Conservation (phyloP, 2,888 invertebrate genomes). For the Calameuta filiformis region DNA sequence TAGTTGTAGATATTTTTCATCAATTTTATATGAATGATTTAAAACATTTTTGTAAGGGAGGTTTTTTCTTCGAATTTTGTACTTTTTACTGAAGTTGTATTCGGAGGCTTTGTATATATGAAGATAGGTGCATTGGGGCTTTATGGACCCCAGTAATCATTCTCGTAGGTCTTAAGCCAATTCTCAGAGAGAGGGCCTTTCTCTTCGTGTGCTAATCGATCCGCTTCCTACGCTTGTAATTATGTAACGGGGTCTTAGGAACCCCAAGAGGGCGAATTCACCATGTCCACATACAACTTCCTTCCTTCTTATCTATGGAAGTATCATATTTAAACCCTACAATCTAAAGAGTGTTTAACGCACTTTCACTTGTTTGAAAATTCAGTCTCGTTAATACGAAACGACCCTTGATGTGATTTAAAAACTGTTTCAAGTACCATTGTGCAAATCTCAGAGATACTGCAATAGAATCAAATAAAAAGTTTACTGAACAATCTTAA, state of each 20-base stretch:
- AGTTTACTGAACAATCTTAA: too few species aligned
- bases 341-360: background rate
- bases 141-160: slow-evolving; percentile 55
- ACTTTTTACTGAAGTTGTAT: background rate
- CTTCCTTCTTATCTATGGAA: background rate
- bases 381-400: background rate
- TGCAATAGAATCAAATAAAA: background rate
- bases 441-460: background rate
- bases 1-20: background rate
- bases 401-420: background rate
- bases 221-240: slow-evolving; percentile 65
- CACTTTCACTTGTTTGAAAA: background rate
- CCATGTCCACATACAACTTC: slow-evolving; percentile 31
- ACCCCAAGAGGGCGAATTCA: slow-evolving; percentile 43
- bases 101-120: background rate
- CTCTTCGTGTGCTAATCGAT: slow-evolving; percentile 66
- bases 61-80: background rate
- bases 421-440: background rate
- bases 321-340: background rate
- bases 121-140: background rate
- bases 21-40: background rate
- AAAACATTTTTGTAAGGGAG: background rate
- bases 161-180: slow-evolving; percentile 62
- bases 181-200: slow-evolving; percentile 60
- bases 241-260: slow-evolving; percentile 55